Evolutionary conservation across 2,888 invertebrate species (phyloP), one percentile per base, ranked within the genome.

Genomic region (Mactromeris polynyma): DNA sequence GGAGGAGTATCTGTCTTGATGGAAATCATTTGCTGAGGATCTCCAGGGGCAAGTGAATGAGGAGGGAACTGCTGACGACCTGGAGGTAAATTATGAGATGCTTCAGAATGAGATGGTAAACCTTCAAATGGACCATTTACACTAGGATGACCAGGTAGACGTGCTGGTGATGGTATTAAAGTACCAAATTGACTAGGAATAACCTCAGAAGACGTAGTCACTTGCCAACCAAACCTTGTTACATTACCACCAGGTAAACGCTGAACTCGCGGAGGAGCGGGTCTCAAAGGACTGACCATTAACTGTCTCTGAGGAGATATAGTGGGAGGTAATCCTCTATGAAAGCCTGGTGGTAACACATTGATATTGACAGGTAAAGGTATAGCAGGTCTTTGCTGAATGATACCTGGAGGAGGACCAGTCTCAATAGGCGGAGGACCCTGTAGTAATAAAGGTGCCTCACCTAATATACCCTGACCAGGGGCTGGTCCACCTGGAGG

Each of bases 201-300:
- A 26, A 83, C 83, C 6, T 86, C 86, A 42, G 86, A 36, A 3
- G 87, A 79, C 46, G 87, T 85, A n/a, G 86, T 89, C 19, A 90
- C 87, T 73, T 86, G 89, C 89, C 89, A 89, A 11, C 83, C 81
- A 84, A 88, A 86, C 83, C 88, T 81, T 19, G 17, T 46, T 46
- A 85, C 36, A 33, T 82, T 81, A n/a, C 77, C 87, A 42, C 81
- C 89, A n/a, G 89, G 89, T 31, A 89, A 38, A 26, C 87, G 73
- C 21, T 90, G 91, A 42, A 92, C 31, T 40, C 89, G 85, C 2
- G 89, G 85, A 73, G 91, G 84, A 36, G 84, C 85, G 40, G 92
- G 92, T 38, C 94, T 89, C 36, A 95, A 88, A 83, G 91, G 90
- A 86, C 93, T 94, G 81, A 94, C 91, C 73, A 95, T 86, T 31